These are phyloP conservation scores for Diogma glabrata DNA, from an alignment of 2,888 invertebrate species.

Conservation along the genomic window DNA sequence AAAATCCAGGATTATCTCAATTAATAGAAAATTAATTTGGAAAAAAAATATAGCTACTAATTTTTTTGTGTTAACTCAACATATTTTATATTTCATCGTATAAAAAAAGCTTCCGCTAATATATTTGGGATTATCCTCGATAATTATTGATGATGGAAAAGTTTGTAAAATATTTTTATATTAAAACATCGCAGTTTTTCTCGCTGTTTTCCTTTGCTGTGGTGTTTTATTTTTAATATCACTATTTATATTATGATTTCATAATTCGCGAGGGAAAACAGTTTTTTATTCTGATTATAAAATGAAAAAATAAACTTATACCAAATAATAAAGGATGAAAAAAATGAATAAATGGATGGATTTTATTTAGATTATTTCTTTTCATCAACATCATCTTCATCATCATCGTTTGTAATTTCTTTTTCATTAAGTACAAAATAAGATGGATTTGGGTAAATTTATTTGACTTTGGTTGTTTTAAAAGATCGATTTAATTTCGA, in stretches of 20 bases:
- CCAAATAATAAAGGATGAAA: neutral
- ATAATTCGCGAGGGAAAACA: conserved; percentile 2
- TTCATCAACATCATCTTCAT: conserved; percentile 7
- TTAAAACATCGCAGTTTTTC: too few species aligned
- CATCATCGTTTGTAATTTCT: conserved; percentile 4
- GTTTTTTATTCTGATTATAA: too few species aligned
- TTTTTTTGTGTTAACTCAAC: neutral
- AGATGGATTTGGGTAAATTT: neutral
- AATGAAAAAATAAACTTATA: too few species aligned
- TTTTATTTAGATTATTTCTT: neutral
- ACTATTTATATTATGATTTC: conserved; percentile 2
- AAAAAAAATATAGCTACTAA: too few species aligned
- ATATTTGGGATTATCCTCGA: conserved; percentile 9
- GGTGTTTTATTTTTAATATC: too few species aligned
- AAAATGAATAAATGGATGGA: neutral
- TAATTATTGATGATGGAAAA: conserved; percentile 9
- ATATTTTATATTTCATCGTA: neutral
- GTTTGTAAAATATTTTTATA: too few species aligned
- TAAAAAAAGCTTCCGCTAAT: conserved; percentile 4
- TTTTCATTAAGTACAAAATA: neutral
- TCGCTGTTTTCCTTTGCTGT: too few species aligned
- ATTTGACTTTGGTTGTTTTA: too few species aligned
- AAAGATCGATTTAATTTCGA: too few species aligned
- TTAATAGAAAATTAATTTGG: too few species aligned
- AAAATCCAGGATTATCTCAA: too few species aligned